Percentiles rank a stretch among this genome's conserved stretches.
phyloP scores from a whole-genome alignment of 2,113 vertebrate genomes.

The Carollia perspicillata region DNA sequence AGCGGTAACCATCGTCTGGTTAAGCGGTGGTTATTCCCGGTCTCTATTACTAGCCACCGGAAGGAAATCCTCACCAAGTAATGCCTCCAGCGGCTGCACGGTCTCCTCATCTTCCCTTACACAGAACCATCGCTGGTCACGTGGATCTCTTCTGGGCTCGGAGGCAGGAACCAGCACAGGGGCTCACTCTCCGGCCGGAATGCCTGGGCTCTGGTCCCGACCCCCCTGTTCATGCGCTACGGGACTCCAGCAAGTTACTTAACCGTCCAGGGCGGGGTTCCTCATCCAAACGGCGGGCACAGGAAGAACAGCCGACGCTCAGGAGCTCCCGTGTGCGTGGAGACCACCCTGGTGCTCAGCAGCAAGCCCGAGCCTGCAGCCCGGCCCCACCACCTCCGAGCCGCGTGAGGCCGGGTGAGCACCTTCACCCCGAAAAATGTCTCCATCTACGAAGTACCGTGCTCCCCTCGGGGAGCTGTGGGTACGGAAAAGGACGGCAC shows the following conservation, averaged over 20 bases:
- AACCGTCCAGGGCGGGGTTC: not conserved
- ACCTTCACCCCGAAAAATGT: fast-evolving
- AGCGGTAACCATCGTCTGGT: fast-evolving
- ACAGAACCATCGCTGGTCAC: fast-evolving
- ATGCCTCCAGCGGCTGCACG: fast-evolving
- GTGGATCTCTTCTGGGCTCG: not conserved
- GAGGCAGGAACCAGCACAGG: not conserved
- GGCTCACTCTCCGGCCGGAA: not conserved
- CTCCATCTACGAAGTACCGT: not conserved
- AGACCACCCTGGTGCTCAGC: fast-evolving
- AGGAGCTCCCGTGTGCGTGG: fast-evolving
- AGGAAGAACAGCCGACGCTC: not conserved
- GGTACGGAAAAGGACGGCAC: fast-evolving
- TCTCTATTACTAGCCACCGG: not conserved
- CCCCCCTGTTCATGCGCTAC: not conserved
- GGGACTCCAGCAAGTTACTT: not conserved
- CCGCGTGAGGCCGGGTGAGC: fast-evolving
- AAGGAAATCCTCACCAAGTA: not conserved
- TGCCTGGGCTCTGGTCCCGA: not conserved
- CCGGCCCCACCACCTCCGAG: not conserved
- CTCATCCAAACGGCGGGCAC: not conserved
- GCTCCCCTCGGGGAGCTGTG: not conserved
- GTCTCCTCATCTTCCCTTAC: not conserved
- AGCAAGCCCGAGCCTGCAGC: not conserved
- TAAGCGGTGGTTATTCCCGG: not conserved